Percentiles rank a stretch among this genome's conserved stretches.
Conservation (phyloP, 2,888 invertebrate species). For the Scaptomyza cyrtandrae region DNA sequence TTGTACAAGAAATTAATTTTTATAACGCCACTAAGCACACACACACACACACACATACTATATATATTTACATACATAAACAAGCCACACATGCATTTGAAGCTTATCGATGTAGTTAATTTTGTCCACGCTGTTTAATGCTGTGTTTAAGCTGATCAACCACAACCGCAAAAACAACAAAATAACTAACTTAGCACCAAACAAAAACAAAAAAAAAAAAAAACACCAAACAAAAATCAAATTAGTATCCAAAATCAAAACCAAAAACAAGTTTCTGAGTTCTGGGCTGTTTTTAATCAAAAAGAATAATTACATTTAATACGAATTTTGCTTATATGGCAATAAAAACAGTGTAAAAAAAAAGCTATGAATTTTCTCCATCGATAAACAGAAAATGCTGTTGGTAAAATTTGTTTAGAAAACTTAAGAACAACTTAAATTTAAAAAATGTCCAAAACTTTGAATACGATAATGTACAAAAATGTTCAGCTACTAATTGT, state of each 20-base stretch:
- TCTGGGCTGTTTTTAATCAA: conserved; percentile 81
- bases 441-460: conserved; percentile 84
- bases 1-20: conserved; percentile 72
- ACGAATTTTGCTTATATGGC: conserved; percentile 29
- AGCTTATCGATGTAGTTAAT: conserved; percentile 73
- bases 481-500: conserved; percentile 75
- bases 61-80: conserved; percentile 28
- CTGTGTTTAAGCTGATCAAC: conserved; percentile 50
- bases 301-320: conserved; percentile 31
- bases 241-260: conserved; percentile 35
- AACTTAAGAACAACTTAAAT: conserved; percentile 49
- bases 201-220: too few species aligned
- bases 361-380: conserved; percentile 21
- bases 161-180: conserved; percentile 25
- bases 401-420: conserved; percentile 29
- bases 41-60: conserved; percentile 33
- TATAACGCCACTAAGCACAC: conserved; percentile 74
- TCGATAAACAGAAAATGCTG: conserved; percentile 19
- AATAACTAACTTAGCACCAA: conserved; percentile 51
- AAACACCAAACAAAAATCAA: conserved; percentile 31
- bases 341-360: conserved; percentile 26
- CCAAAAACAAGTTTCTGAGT: conserved; percentile 82
- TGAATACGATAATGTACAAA: conserved; percentile 84
- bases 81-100: conserved; percentile 53
- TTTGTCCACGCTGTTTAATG: conserved; percentile 64